phyloP scores from a whole-genome alignment of 1,140 invertebrate genomes.

The Zaprionus capensis region DNA sequence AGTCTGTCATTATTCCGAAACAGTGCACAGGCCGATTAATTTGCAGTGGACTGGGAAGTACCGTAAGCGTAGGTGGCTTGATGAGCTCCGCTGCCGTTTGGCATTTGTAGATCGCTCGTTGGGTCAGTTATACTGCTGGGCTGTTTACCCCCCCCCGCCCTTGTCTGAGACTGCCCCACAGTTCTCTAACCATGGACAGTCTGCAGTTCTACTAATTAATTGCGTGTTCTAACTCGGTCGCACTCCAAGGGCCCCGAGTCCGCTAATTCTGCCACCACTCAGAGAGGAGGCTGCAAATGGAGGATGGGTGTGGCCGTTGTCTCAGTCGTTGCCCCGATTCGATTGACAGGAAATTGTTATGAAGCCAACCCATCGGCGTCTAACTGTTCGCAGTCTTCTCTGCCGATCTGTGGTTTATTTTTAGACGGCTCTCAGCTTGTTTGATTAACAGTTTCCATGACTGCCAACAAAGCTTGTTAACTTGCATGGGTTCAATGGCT shows the following conservation, averaged over 20 bases:
- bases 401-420: constrained; percentile 34
- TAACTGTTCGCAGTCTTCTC: constrained; percentile 36
- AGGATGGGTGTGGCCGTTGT: constrained; percentile 37
- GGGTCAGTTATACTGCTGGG: constrained; percentile 22
- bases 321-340: constrained; percentile 61
- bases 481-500: constrained; percentile 58
- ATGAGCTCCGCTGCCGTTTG: constrained; percentile 66
- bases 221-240: constrained; percentile 61
- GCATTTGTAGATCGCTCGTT: constrained; percentile 16
- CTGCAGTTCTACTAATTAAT: constrained; percentile 67
- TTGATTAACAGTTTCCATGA: constrained; percentile 51
- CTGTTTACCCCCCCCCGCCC: constrained; percentile 55
- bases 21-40: constrained; percentile 66
- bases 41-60: constrained; percentile 60
- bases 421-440: constrained; percentile 29
- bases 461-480: constrained; percentile 7
- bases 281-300: constrained; percentile 8
- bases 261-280: constrained; percentile 20
- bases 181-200: neutral
- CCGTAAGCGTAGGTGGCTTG: constrained; percentile 79
- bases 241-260: constrained; percentile 40
- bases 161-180: constrained; percentile 46
- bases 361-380: constrained; percentile 33
- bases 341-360: constrained; percentile 74
- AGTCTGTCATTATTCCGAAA: constrained; percentile 53